phyloP scores from a whole-genome alignment of 2,888 invertebrate species.

The Diploptera punctata region DNA sequence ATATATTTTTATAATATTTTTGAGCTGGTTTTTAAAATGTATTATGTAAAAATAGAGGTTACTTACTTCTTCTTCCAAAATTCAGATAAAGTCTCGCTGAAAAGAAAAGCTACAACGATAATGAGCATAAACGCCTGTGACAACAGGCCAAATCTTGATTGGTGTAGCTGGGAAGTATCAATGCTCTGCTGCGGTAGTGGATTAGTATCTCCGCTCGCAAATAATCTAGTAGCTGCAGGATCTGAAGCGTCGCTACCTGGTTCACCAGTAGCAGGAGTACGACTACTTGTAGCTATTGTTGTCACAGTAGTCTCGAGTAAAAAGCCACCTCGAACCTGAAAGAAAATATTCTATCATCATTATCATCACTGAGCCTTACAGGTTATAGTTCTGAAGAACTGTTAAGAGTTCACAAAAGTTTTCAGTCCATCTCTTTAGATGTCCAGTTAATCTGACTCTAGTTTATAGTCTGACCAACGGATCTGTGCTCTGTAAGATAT shows the following conservation, averaged over 20 bases:
- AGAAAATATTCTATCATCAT: no score
- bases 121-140: conserved; percentile 92
- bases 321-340: conserved; percentile 84
- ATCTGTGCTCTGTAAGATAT: no score
- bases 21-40: no score
- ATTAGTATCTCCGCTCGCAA: conserved; percentile 50
- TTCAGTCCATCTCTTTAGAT: no score
- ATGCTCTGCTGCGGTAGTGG: conserved; percentile 54
- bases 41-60: no score
- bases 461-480: no score
- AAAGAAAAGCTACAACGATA: conserved; percentile 86
- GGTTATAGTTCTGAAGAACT: no score
- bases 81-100: conserved; percentile 89
- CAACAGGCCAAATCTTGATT: conserved; percentile 86
- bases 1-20: no score
- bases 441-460: no score
- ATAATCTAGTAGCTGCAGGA: conserved; percentile 52
- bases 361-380: no score
- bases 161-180: conserved; percentile 87
- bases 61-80: conserved; percentile 92
- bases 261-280: conserved; percentile 50
- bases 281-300: conserved; percentile 59
- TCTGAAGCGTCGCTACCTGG: conserved; percentile 55
- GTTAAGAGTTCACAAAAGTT: no score
- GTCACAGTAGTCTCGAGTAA: conserved; percentile 71